Conservation (phyloP, 2,113 vertebrate species). For the cat (Felis catus) region F.catus_Fca126_mat1.0 CM031414.1:126877501-126878000, state of each 20-base stretch:
- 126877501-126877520: not conserved
- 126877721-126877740: not conserved
- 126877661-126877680: not conserved
- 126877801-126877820: not conserved
- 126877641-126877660: not conserved
- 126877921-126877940: no score
- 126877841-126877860: not conserved
- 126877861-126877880: not conserved
- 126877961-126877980: not conserved
- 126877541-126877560: not conserved
- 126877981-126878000: not conserved
- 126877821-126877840: not conserved
- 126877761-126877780: not conserved
- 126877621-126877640: not conserved
- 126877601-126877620: not conserved
- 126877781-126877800: no score
- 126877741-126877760: not conserved
- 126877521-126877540: not conserved
- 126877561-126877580: no score
- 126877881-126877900: not conserved
- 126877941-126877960: not conserved
- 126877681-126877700: not conserved
- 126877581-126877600: not conserved
- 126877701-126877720: not conserved
- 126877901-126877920: not conserved